phyloP scores from a whole-genome alignment of 2,888 invertebrate genomes.

The Amblyjoppa proteus region DNA sequence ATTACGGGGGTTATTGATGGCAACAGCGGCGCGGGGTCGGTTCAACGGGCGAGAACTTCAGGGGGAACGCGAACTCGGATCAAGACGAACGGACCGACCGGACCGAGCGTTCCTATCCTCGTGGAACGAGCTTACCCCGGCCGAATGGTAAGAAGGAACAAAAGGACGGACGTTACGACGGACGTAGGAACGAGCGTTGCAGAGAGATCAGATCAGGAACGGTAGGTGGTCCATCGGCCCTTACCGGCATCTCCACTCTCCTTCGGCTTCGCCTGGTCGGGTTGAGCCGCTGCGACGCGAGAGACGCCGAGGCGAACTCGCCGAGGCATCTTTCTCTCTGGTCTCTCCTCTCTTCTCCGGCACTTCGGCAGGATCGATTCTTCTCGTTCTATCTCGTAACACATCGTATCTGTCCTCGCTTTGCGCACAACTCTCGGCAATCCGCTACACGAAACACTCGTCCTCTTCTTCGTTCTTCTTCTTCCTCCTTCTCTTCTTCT shows the following conservation, averaged over 20 bases:
- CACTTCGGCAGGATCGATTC: constrained; percentile 55
- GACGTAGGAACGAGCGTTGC: constrained; percentile 80
- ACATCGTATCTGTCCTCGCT: constrained; percentile 42
- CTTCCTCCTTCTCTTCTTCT: constrained; percentile 30
- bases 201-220: constrained; percentile 83
- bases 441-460: constrained; percentile 66
- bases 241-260: constrained; percentile 78
- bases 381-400: constrained; percentile 51
- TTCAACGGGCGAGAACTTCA: constrained; percentile 48
- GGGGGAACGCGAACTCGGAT: constrained; percentile 20
- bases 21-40: constrained; percentile 72
- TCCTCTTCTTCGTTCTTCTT: constrained; percentile 28
- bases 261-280: constrained; percentile 62
- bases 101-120: background rate
- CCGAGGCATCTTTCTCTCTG: constrained; percentile 8
- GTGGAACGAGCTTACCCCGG: constrained; percentile 1
- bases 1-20: constrained; percentile 84
- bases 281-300: constrained; percentile 52
- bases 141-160: constrained; percentile 60
- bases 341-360: constrained; percentile 29
- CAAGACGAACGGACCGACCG: constrained; percentile 39
- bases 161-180: constrained; percentile 73
- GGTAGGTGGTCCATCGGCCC: constrained; percentile 84
- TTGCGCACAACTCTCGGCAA: constrained; percentile 63
- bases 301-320: constrained; percentile 45